Evolutionary conservation across 2,888 invertebrate genomes (phyloP).

Genomic region (Caenorhabditis sp.): DNA sequence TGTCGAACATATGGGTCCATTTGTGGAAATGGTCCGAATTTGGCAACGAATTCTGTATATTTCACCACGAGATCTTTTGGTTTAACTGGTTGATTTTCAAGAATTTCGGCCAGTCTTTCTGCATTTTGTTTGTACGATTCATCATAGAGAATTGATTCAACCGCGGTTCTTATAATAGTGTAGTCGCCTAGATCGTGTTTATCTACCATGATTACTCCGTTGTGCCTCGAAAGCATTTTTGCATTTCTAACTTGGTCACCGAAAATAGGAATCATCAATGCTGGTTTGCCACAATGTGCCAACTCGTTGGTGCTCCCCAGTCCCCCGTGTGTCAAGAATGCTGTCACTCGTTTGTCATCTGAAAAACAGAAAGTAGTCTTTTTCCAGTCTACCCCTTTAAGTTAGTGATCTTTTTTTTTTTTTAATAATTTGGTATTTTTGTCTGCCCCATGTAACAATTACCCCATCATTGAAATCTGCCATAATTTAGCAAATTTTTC

Average conservation of each 20-base stretch:
- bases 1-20: constrained; percentile 17
- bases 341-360: constrained; percentile 20
- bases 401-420: no score
- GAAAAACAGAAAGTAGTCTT: neutral
- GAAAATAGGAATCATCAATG: constrained; percentile 40
- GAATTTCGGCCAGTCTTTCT: constrained; percentile 9
- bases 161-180: constrained; percentile 9
- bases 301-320: constrained; percentile 33
- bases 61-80: constrained; percentile 21
- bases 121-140: constrained; percentile 11
- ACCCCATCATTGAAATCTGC: no score
- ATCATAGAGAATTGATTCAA: constrained; percentile 17
- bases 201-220: constrained; percentile 19
- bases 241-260: constrained; percentile 42
- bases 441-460: no score
- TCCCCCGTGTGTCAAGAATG: constrained; percentile 34
- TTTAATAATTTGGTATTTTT: no score
- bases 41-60: constrained; percentile 28
- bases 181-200: constrained; percentile 28
- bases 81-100: constrained; percentile 17
- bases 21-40: constrained; percentile 16
- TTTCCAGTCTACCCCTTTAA: no score
- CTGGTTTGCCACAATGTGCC: constrained; percentile 21
- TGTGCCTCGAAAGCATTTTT: constrained; percentile 35
- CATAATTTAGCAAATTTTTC: no score